Conservation (phyloP, 2,888 invertebrate genomes). For the Tinea pellionella region DNA sequence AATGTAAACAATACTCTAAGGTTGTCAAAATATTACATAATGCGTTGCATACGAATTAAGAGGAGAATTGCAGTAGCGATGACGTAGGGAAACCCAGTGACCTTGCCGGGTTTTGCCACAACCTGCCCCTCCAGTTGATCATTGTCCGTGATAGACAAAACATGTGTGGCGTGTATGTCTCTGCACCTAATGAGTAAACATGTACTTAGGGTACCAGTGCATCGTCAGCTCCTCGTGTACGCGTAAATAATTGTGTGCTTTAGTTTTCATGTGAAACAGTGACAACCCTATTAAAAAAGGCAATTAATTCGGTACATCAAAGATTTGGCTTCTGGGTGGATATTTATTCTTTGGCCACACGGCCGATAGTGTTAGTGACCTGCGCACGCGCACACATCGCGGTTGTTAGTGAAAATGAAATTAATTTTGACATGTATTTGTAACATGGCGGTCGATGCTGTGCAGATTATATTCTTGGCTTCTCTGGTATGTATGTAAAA, state of each 20-base stretch:
- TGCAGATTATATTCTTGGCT: conserved; percentile 33
- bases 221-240: too few relatives aligned
- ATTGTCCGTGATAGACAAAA: conserved; percentile 26
- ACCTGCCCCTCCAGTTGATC: conserved; percentile 29
- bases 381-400: conserved; percentile 20
- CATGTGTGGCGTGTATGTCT: conserved; percentile 21
- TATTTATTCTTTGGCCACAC: background rate
- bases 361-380: conserved; percentile 21
- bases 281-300: conserved; percentile 21
- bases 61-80: background rate
- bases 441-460: conserved; percentile 35
- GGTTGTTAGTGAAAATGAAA: conserved; percentile 18
- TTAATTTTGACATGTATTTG: conserved; percentile 9
- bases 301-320: too few relatives aligned
- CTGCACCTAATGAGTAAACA: background rate
- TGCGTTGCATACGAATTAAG: too few relatives aligned
- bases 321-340: too few relatives aligned
- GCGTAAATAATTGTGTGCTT: too few relatives aligned
- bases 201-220: too few relatives aligned
- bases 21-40: too few relatives aligned
- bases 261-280: too few relatives aligned
- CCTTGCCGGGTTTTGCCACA: conserved; percentile 2
- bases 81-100: background rate
- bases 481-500: conserved; percentile 33
- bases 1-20: too few relatives aligned